phyloP scores from a whole-genome alignment of 2,888 invertebrate species.

The Stenolophus ochropezus region DNA sequence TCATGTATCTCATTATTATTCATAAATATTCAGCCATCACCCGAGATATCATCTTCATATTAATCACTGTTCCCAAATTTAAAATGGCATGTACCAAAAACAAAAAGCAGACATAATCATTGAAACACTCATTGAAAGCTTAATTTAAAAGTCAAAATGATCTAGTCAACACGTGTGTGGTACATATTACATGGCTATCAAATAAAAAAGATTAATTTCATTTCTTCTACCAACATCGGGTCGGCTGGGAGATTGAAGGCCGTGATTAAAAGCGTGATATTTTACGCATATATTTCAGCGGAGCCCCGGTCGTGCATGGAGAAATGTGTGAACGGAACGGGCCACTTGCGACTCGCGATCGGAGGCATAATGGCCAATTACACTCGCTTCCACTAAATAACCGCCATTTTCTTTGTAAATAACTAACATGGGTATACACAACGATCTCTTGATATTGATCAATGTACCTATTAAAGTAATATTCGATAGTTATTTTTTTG shows the following conservation, averaged over 20 bases:
- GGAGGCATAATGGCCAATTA: constrained; percentile 38
- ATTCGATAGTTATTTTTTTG: too few species aligned
- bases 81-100: constrained; percentile 20
- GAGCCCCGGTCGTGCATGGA: constrained; percentile 19
- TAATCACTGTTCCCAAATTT: neutral
- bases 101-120: constrained; percentile 23
- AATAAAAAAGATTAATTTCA: constrained; percentile 41
- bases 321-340: constrained; percentile 15
- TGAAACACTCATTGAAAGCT: constrained; percentile 29
- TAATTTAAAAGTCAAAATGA: constrained; percentile 40
- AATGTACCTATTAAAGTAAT: too few species aligned
- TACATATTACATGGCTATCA: constrained; percentile 40
- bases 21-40: neutral
- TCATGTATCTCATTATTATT: neutral
- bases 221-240: constrained; percentile 23
- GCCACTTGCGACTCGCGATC: constrained; percentile 12
- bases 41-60: constrained; percentile 3
- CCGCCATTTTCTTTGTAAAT: constrained; percentile 1
- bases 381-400: neutral
- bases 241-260: constrained; percentile 9
- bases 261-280: constrained; percentile 28
- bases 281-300: constrained; percentile 35
- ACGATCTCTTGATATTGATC: too few species aligned
- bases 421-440: neutral
- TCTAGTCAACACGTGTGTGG: constrained; percentile 42